These are phyloP conservation scores for Latrodectus geometricus DNA, from an alignment of 1,140 invertebrate species.

Conservation along the genomic window DNA sequence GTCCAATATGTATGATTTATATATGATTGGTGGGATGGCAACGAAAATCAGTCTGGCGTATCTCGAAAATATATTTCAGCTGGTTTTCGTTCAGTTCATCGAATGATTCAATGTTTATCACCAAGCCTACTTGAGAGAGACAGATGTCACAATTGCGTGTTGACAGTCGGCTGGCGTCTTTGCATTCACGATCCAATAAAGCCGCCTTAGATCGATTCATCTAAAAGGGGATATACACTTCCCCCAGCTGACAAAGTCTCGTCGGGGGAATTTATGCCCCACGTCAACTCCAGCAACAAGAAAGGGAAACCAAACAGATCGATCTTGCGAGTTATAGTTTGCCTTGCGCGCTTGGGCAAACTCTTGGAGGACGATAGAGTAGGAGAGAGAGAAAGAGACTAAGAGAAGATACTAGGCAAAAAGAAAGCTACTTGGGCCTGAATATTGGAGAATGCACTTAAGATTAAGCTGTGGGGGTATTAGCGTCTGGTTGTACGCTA, in stretches of 20 bases:
- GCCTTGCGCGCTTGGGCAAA: constrained; percentile 32
- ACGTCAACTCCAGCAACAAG: constrained; percentile 5
- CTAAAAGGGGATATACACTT: constrained; percentile 28
- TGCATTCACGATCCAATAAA: constrained; percentile 24
- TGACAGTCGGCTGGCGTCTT: constrained; percentile 27
- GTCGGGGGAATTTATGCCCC: constrained; percentile 47
- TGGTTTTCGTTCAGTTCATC: neutral
- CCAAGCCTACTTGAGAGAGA: constrained; percentile 28
- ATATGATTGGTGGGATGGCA: neutral
- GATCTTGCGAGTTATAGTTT: constrained; percentile 14
- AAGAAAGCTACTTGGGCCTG: neutral
- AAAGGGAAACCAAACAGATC: constrained; percentile 49
- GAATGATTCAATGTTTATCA: constrained; percentile 27
- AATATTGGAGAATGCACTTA: constrained; percentile 32
- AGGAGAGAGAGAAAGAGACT: neutral
- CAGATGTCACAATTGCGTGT: constrained; percentile 54
- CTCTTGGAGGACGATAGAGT: constrained; percentile 2
- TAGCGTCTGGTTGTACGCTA: neutral
- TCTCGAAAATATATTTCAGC: no score
- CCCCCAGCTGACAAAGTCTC: constrained; percentile 30
- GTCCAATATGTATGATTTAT: neutral
- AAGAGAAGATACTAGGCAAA: neutral
- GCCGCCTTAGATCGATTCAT: constrained; percentile 26
- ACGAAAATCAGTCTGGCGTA: neutral
- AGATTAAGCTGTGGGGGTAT: constrained; percentile 36